Conservation (phyloP, 2,797 vertebrate species). For the Thalassophryne amazonica region DNA sequence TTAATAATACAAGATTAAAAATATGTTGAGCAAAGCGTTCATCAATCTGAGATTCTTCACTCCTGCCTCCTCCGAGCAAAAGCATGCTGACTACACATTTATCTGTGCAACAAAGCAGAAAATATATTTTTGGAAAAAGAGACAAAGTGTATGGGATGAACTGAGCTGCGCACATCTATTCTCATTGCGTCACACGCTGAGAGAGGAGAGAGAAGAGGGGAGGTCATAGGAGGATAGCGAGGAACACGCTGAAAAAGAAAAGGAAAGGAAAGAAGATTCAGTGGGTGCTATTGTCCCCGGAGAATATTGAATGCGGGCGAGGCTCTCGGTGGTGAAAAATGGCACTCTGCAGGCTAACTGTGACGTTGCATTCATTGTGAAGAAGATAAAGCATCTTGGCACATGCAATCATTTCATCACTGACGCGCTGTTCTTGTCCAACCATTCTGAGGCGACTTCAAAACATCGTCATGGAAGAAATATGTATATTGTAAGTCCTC, state of each 20-base stretch:
- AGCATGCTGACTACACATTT: conserved; percentile 38
- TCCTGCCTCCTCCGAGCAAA: conserved; percentile 33
- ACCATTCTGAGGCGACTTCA: conserved; percentile 38
- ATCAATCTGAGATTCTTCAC: conserved; percentile 39
- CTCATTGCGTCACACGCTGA: conserved; percentile 41
- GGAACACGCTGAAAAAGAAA: background rate
- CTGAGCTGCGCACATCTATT: conserved; percentile 44
- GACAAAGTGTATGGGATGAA: conserved; percentile 44
- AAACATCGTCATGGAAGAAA: no score
- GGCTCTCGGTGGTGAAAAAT: conserved; percentile 59
- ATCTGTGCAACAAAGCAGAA: conserved; percentile 29
- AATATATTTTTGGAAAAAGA: conserved; percentile 47
- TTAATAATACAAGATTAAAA: conserved; percentile 55
- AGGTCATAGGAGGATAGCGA: conserved; percentile 46
- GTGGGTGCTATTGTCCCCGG: conserved; percentile 58
- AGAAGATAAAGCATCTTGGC: conserved; percentile 58
- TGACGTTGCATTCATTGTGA: conserved; percentile 68
- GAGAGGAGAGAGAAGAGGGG: conserved; percentile 7
- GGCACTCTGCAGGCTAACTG: conserved; percentile 63
- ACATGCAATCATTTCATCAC: conserved; percentile 55
- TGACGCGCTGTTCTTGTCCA: conserved; percentile 1
- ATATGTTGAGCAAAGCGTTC: conserved; percentile 45
- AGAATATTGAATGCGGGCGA: conserved; percentile 56
- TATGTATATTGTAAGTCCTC: background rate
- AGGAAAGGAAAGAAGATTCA: conserved; percentile 30